Conservation (phyloP, 2,797 vertebrate species). For the Streptopelia turtur region DNA sequence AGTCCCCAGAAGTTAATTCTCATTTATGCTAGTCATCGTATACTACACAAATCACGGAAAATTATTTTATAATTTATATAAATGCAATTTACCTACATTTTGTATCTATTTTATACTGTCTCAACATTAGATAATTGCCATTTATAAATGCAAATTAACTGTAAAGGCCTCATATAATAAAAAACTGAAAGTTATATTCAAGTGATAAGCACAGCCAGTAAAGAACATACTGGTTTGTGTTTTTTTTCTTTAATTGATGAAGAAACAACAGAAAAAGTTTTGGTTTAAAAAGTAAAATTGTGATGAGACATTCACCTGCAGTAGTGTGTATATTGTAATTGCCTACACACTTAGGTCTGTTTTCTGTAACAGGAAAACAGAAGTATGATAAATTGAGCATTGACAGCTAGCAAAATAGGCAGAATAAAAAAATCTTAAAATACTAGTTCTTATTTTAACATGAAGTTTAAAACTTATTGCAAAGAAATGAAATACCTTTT, state of each 20-base stretch:
- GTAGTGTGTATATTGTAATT: neutral
- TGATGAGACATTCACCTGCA: neutral
- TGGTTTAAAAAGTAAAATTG: neutral
- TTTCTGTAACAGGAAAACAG: neutral
- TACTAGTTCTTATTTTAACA: neutral
- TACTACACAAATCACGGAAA: neutral
- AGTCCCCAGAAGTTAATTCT: neutral
- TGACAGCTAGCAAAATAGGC: neutral
- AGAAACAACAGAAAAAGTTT: neutral
- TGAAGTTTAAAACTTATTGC: neutral
- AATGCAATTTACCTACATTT: neutral
- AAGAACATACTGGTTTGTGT: neutral
- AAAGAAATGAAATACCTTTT: slow-evolving; percentile 75
- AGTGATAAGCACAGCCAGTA: neutral
- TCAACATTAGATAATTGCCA: neutral
- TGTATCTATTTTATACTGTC: neutral
- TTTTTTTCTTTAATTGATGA: neutral
- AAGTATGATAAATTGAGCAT: neutral
- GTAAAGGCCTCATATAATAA: neutral
- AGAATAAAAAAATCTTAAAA: neutral
- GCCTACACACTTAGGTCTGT: neutral
- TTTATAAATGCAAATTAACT: neutral
- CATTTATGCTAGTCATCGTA: neutral
- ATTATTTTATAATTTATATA: neutral
- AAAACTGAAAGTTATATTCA: neutral